Base-by-base conservation (phyloP, 2,113 vertebrate species). In the Sclerurus mexicanus region DNA sequence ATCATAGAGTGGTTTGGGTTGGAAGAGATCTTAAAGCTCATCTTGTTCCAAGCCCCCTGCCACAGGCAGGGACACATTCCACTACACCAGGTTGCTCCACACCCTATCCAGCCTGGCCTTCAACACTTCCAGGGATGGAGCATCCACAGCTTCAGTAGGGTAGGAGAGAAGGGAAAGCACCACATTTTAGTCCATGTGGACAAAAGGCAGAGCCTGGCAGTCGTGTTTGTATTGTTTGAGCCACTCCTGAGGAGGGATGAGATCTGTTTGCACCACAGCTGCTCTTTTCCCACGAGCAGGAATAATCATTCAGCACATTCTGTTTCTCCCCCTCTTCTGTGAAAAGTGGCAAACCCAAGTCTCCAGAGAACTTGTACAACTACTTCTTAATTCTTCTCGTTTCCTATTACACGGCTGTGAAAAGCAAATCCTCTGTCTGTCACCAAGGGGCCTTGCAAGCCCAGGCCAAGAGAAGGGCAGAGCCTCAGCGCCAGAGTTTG, bases 141-240 rank as follows among this genome's bases (percentile, higher is more conserved):
- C 14, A 82, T 8, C 62, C 47, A 4, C 49, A 55, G 7, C 35
- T 63, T 37, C 55, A 49, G n/a, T 6, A 10, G 9, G 23, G 23
- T 10, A 13, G 22, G 37, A 59, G 83, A 20, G 68, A n/a, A 63
- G 31, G 47, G 44, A 75, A 16, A 2, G 1, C 39, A 33, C 33
- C 30, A 4, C n/a, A 0, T 67, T 89, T 53, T 35, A 39, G 14
- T 42, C 37, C 22, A n/a, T 5, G 37, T 30, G 60, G 49, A 25
- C 25, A 60, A 22, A 89, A 78, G 76, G 22, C 64, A 46, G 60
- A 87, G 50, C 74, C 73, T 94, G 87, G 28, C 71, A 63, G 37
- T 18, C 0, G 1, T 4, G 1, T 77, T 60, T 31, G 24, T 39
- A 4, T 47, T 7, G 0, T 64, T 44, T 85, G 44, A 53, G 76